These are phyloP conservation scores for Halcyon leucocephala DNA, from an alignment of 2,797 vertebrate species.

Conservation along the genomic window DNA sequence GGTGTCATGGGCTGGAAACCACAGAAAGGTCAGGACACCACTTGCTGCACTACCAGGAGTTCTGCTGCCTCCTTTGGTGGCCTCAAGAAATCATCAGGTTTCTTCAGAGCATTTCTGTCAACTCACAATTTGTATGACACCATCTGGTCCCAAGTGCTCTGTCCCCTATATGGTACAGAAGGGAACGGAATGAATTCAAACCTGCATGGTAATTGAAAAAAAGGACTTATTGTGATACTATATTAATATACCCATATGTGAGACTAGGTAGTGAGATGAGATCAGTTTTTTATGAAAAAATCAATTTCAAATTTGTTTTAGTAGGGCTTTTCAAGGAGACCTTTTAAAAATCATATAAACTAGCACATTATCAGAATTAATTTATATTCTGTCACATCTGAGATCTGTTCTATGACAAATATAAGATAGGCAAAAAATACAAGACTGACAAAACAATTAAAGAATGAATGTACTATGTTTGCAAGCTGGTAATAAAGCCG, in stretches of 20 bases:
- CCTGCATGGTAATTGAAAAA: background rate
- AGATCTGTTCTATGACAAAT: background rate
- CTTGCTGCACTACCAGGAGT: background rate
- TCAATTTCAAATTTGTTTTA: slow-evolving; percentile 36
- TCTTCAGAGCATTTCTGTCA: background rate
- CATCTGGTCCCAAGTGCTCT: background rate
- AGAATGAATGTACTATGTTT: background rate
- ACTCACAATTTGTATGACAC: background rate
- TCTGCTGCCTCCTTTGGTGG: background rate
- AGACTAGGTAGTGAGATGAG: background rate
- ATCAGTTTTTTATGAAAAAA: slow-evolving; percentile 6
- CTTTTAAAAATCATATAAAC: background rate
- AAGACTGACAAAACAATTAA: slow-evolving; percentile 12
- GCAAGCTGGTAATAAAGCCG: background rate
- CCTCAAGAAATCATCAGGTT: background rate
- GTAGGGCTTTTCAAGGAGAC: background rate
- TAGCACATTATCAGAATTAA: background rate
- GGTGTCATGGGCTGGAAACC: background rate
- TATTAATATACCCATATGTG: background rate
- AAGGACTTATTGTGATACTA: background rate
- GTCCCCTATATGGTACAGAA: background rate
- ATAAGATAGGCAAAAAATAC: background rate
- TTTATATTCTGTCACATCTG: background rate
- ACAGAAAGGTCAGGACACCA: background rate
- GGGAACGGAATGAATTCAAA: background rate